A percentile compares a stretch with the other conserved stretches of the same genome.
phyloP scores from a whole-genome alignment of 1,140 invertebrate genomes.

The Fragariocoptes setiger region DNA sequence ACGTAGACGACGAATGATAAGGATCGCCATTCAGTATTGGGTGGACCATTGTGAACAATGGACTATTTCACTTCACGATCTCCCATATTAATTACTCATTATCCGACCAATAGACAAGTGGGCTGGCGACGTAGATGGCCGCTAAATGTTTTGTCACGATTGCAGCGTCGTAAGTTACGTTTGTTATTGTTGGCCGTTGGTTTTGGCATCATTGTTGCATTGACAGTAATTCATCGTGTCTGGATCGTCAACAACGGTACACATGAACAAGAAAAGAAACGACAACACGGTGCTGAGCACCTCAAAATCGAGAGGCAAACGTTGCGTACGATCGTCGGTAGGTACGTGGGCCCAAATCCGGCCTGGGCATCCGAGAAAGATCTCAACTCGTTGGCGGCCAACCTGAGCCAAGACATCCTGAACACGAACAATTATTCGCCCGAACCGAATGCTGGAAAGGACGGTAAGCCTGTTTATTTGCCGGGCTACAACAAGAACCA shows the following conservation, averaged over 20 bases:
- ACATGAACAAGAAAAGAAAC: not conserved
- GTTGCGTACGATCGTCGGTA: not conserved
- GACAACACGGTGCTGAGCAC: not conserved
- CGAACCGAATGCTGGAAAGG: slow-evolving; percentile 32
- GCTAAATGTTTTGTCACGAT: no score
- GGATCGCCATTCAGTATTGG: no score
- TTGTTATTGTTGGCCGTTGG: not conserved
- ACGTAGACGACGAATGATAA: no score
- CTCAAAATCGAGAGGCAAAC: not conserved
- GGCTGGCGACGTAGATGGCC: no score
- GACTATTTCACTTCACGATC: no score
- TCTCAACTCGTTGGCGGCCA: no score
- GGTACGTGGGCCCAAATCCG: not conserved
- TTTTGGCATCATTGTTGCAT: not conserved
- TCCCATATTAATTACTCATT: no score
- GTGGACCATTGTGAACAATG: no score
- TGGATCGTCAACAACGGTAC: not conserved
- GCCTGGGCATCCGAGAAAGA: not conserved
- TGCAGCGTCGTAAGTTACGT: not conserved
- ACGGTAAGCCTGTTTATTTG: slow-evolving; percentile 45
- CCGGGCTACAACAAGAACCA: slow-evolving; percentile 33
- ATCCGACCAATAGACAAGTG: no score
- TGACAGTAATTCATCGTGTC: not conserved
- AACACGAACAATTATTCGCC: slow-evolving; percentile 50
- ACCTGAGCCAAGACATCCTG: slow-evolving; percentile 29